Evolutionary conservation across 2,113 vertebrate species (phyloP).

Genomic region (Pampusana beccarii): DNA sequence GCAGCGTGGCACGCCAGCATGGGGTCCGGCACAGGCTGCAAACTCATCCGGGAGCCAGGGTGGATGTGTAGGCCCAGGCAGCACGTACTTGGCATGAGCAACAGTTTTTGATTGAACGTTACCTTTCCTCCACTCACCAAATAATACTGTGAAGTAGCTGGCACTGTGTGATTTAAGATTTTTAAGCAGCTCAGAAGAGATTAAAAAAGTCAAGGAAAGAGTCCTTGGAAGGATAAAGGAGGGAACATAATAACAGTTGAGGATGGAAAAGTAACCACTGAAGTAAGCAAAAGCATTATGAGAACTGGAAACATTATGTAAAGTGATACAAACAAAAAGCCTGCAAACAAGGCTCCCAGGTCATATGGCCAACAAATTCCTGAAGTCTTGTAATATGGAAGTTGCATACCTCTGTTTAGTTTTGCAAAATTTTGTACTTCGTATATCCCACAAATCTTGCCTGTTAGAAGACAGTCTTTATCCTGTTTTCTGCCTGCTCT

Average conservation of each 20-base stretch:
- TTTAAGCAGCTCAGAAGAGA: not conserved
- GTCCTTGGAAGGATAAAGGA: not conserved
- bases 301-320: not conserved
- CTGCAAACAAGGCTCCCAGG: not conserved
- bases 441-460: not conserved
- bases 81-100: not conserved
- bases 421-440: not conserved
- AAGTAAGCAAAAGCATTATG: not conserved
- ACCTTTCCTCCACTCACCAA: not conserved
- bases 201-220: not conserved
- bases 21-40: not conserved
- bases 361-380: not conserved
- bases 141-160: not conserved
- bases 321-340: not conserved
- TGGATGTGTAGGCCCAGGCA: not conserved
- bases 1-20: not conserved
- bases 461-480: not conserved
- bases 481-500: not conserved
- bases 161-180: not conserved
- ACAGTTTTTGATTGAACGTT: not conserved
- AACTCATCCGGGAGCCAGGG: not conserved
- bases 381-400: not conserved
- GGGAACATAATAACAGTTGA: not conserved
- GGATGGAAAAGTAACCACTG: not conserved
- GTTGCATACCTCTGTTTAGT: not conserved